Conservation (phyloP, 2,797 vertebrate species). For the Esox masquinongy region DNA sequence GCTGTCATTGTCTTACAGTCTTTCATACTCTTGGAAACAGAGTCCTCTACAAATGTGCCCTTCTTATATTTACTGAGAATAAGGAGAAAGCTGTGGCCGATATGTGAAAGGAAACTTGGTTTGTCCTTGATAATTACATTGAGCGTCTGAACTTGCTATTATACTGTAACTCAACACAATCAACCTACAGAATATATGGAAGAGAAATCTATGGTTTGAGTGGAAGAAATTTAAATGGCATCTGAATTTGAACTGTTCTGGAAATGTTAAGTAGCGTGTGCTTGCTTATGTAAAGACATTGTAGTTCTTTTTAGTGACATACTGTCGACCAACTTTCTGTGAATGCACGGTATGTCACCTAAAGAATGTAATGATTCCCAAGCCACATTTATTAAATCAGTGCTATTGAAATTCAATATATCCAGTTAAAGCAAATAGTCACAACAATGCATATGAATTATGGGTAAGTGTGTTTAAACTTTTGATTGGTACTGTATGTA, state of each 20-base stretch:
- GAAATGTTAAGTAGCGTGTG: not conserved
- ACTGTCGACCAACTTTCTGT: not conserved
- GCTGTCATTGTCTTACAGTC: conserved; percentile 65
- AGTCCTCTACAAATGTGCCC: conserved; percentile 59
- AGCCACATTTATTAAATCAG: conserved; percentile 57
- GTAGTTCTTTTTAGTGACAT: not conserved
- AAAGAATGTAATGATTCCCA: conserved; percentile 40
- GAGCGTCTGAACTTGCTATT: conserved; percentile 35
- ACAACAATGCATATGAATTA: conserved; percentile 42
- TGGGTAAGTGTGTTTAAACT: conserved; percentile 11
- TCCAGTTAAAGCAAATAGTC: conserved; percentile 34
- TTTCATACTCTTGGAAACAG: conserved; percentile 58
- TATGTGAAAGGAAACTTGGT: conserved; percentile 55
- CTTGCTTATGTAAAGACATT: not conserved
- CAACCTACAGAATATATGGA: not conserved
- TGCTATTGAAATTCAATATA: conserved; percentile 46
- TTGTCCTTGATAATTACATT: conserved; percentile 46
- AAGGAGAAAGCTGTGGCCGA: conserved; percentile 56
- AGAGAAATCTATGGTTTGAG: not conserved
- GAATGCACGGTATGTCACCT: conserved; percentile 32
- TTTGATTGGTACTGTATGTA: too few species aligned
- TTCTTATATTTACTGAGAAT: conserved; percentile 49
- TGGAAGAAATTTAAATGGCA: not conserved
- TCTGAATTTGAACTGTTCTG: not conserved
- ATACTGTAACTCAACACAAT: not conserved